These are phyloP conservation scores for Enteromius argenteus DNA, from an alignment of 2,797 vertebrate species.

Conservation along the genomic window DNA sequence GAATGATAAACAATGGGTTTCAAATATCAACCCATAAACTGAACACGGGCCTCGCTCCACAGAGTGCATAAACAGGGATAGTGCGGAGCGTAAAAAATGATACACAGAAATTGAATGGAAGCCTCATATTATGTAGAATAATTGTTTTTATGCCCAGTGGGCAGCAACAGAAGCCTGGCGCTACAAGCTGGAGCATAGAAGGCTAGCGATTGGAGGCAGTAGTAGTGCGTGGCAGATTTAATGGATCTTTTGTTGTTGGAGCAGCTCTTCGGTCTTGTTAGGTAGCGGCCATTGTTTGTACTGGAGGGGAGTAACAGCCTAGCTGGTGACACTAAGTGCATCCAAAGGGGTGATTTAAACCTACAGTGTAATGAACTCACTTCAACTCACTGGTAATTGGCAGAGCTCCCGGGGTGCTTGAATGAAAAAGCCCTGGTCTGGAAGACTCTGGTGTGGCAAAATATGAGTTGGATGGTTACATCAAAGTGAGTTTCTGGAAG, in stretches of 20 bases:
- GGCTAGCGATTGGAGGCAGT: slow-evolving; percentile 53
- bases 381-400: slow-evolving; percentile 61
- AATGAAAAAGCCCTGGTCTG: slow-evolving; percentile 29
- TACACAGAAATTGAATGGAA: slow-evolving; percentile 43
- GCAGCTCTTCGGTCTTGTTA: slow-evolving; percentile 59
- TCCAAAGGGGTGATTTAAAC: slow-evolving; percentile 61
- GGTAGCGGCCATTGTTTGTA: slow-evolving; percentile 67
- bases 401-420: slow-evolving; percentile 59
- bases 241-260: slow-evolving; percentile 67
- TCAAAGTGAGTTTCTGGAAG: slow-evolving; percentile 41
- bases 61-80: slow-evolving; percentile 25
- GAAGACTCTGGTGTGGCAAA: slow-evolving; percentile 33
- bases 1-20: slow-evolving; percentile 21
- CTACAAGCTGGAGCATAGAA: slow-evolving; percentile 14
- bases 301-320: slow-evolving; percentile 62
- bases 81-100: slow-evolving; percentile 21
- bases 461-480: slow-evolving; percentile 24
- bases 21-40: slow-evolving; percentile 17
- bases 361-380: slow-evolving; percentile 53
- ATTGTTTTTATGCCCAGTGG: slow-evolving; percentile 46
- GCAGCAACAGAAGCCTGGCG: slow-evolving; percentile 21
- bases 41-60: not conserved
- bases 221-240: slow-evolving; percentile 67
- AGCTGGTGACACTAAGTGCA: slow-evolving; percentile 58
- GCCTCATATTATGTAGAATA: slow-evolving; percentile 46